These are phyloP conservation scores for Lithobius niger DNA, from an alignment of 1,140 invertebrate genomes.

Conservation along the genomic window DNA sequence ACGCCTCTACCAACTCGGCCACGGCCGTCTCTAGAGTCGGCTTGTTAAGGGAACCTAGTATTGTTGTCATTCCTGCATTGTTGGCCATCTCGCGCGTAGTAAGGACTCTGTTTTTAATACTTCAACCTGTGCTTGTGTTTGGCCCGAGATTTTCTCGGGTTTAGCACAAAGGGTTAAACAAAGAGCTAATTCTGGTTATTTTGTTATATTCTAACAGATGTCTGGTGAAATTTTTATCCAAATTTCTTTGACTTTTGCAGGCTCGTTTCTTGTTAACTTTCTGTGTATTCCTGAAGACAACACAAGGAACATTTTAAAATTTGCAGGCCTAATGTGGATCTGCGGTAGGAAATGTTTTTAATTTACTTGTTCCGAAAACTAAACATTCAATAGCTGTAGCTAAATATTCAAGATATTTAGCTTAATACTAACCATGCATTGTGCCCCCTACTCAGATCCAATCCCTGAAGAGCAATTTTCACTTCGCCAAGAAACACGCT, in stretches of 20 bases:
- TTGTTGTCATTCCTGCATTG: too few species aligned
- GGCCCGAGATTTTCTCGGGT: too few species aligned
- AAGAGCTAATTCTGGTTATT: too few species aligned
- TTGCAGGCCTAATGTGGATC: neutral
- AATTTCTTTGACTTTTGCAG: neutral
- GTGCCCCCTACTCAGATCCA: constrained; percentile 26
- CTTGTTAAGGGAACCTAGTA: too few species aligned
- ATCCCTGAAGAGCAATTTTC: constrained; percentile 52
- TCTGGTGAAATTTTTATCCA: too few species aligned
- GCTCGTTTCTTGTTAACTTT: neutral
- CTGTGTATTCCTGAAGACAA: neutral
- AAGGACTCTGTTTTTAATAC: too few species aligned
- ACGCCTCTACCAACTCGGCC: too few species aligned
- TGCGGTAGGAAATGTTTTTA: neutral
- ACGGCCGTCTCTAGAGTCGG: too few species aligned
- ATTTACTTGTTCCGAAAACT: neutral
- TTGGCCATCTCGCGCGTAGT: too few species aligned
- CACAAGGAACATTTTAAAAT: neutral
- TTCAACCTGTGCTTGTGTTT: too few species aligned
- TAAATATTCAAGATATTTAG: constrained; percentile 45
- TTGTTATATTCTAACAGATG: too few species aligned
- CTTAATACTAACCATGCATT: constrained; percentile 33
- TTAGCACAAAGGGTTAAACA: too few species aligned
- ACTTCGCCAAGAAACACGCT: constrained; percentile 77
- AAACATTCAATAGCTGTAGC: constrained; percentile 2